These are phyloP conservation scores for Galendromus occidentalis DNA, from an alignment of 1,140 invertebrate species.

Conservation along the genomic window DNA sequence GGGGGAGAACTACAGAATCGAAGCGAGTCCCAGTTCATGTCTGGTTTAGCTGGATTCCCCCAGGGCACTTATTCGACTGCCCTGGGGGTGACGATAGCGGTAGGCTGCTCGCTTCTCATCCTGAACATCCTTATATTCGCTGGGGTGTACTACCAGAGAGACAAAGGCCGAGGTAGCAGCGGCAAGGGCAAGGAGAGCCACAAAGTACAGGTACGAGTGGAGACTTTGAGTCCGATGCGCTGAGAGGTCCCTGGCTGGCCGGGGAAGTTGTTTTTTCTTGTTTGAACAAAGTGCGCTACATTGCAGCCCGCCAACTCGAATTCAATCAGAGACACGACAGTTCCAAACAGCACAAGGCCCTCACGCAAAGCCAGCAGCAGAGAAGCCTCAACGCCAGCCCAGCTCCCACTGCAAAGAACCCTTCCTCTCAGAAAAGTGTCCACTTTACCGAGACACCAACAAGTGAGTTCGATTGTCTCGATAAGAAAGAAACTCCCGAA, in stretches of 20 bases:
- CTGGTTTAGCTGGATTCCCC: slow-evolving; percentile 9
- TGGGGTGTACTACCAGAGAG: slow-evolving; percentile 76
- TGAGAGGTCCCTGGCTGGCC: too few relatives aligned
- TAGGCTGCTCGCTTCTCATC: slow-evolving; percentile 69
- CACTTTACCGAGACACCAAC: slow-evolving; percentile 11
- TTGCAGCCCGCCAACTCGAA: slow-evolving; percentile 1
- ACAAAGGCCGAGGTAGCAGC: slow-evolving; percentile 34
- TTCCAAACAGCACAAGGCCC: slow-evolving; percentile 2
- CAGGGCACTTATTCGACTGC: slow-evolving; percentile 50
- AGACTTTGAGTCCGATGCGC: too few relatives aligned
- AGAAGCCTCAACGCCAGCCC: slow-evolving; percentile 6
- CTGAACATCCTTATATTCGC: slow-evolving; percentile 80
- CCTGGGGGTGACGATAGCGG: slow-evolving; percentile 75
- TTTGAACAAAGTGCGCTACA: slow-evolving; percentile 11
- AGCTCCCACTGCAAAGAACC: background rate
- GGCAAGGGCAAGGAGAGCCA: slow-evolving; percentile 7
- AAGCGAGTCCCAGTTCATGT: slow-evolving; percentile 8
- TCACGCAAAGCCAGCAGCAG: background rate
- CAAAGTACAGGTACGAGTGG: slow-evolving; percentile 6
- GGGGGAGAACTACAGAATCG: background rate
- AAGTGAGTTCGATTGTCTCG: background rate
- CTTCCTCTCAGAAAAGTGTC: slow-evolving; percentile 9
- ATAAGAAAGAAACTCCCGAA: too few relatives aligned
- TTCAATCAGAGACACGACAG: slow-evolving; percentile 4
- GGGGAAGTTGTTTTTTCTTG: background rate